Evolutionary conservation across 2,797 vertebrate species (phyloP), one percentile per base, ranked within the genome.

Genomic region (Mus caroli): DNA sequence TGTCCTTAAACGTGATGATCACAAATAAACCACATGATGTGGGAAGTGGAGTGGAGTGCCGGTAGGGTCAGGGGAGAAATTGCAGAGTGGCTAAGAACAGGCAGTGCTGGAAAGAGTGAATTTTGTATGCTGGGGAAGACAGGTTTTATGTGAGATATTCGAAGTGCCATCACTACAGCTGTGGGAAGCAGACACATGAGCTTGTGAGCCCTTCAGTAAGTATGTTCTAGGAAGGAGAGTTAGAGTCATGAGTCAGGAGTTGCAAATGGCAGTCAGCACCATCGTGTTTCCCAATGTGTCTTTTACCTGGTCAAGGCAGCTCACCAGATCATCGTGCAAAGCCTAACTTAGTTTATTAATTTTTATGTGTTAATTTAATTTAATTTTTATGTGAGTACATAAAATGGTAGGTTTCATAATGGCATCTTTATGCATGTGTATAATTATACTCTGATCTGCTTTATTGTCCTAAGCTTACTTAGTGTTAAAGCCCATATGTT

Each of bases 1-100:
- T 90, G 92, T 83, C 54, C 64, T 93, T 71, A 78, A 75, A 84
- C 84, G 37, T 75, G 52, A 91, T 56, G 40, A 56, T 77, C 82
- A 62, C 24, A 80, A 92, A 90, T 77, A 83, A 80, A 9, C 31
- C 37, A 79, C 22, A 71, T 1, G 34, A 20, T 24, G 24, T 26
- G 86, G 34, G 52, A n/a, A 34, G 71, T 19, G 77, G 43, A 19
- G 20, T n/a, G n/a, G 84, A 10, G 54, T 8, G 20, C 28, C 28
- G 22, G 58, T 11, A 1, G 3, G 2, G 3, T 37, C 17, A 3
- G 8, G 4, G 43, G 13, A 52, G 37, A 34, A 10, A 5, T 6
- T 4, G 50, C 22, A 17, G 46, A 56, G 37, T 8, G 28, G 82
- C 4, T 31, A 52, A 77, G 46, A 43, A 76, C 40, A 20, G 62